A percentile compares a stretch with the other conserved stretches of the same genome.
phyloP scores from a whole-genome alignment of 2,888 invertebrate species.

The Neria commutata region DNA sequence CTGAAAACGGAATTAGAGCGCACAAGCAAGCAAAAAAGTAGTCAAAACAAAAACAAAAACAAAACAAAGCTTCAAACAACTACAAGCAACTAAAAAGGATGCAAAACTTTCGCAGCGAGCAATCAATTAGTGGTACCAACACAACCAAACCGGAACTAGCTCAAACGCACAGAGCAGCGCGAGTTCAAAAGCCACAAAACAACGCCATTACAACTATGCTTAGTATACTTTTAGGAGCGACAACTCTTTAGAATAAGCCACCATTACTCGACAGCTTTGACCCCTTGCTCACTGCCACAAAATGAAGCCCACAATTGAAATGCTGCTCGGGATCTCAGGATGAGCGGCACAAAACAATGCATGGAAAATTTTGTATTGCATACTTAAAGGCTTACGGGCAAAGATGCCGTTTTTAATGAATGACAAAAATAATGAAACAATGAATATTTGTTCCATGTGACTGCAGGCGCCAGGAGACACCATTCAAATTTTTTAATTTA shows the following conservation, averaged over 20 bases:
- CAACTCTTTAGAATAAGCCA: not conserved
- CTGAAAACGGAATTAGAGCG: conserved; percentile 4
- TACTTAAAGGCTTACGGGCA: not conserved
- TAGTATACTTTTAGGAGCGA: conserved; percentile 5
- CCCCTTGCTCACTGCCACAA: not conserved
- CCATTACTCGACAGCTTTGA: not conserved
- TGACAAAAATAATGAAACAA: too few species aligned
- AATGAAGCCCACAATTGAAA: not conserved
- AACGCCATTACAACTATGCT: conserved; percentile 7
- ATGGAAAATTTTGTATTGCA: not conserved
- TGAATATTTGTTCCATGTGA: too few species aligned
- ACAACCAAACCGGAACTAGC: not conserved
- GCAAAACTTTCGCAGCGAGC: not conserved
- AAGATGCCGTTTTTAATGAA: too few species aligned
- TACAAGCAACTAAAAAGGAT: not conserved
- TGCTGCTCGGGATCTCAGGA: too few species aligned
- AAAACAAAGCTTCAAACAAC: not conserved
- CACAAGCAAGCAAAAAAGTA: not conserved
- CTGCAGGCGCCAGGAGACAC: not conserved
- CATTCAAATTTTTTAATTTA: not conserved
- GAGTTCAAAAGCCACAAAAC: not conserved
- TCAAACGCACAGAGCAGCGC: not conserved
- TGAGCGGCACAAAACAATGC: not conserved
- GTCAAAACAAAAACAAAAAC: not conserved
- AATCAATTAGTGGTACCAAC: conserved; percentile 3